Conservation (phyloP, 2,797 vertebrate species). For the Syngnathus acus region DNA sequence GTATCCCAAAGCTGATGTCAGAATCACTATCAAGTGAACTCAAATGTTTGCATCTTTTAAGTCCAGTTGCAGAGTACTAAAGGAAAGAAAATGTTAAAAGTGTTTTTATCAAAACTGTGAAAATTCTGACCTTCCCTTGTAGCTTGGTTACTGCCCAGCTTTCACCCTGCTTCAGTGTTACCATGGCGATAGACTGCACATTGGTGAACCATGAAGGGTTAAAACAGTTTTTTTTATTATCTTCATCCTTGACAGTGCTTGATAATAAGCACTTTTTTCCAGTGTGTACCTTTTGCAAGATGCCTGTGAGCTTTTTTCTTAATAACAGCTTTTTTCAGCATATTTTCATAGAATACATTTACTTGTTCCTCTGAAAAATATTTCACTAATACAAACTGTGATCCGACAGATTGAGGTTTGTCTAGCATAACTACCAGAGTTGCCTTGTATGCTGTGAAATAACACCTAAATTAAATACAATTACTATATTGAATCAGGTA, state of each 20-base stretch:
- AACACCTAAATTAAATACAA: not conserved
- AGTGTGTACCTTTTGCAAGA: not conserved
- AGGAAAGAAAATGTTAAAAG: not conserved
- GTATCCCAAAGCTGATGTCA: not conserved
- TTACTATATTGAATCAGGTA: not conserved
- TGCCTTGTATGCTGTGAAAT: not conserved
- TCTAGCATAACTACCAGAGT: too few species aligned
- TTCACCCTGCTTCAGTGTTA: not conserved
- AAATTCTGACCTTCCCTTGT: not conserved
- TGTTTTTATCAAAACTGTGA: slow-evolving; percentile 1
- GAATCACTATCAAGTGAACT: not conserved
- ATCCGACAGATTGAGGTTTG: not conserved
- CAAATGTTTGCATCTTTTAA: not conserved
- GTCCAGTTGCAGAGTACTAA: too few species aligned
- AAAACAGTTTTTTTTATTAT: not conserved
- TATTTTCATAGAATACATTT: not conserved
- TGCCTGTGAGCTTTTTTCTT: not conserved
- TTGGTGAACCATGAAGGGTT: not conserved
- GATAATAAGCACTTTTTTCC: not conserved
- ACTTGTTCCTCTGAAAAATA: not conserved
- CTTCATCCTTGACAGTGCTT: not conserved
- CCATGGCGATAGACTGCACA: not conserved
- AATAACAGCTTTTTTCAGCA: not conserved
- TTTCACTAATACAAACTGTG: not conserved
- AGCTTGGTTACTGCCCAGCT: not conserved